Evolutionary conservation across 2,113 vertebrate genomes (phyloP).

Genomic region (Cebus imitator): DNA sequence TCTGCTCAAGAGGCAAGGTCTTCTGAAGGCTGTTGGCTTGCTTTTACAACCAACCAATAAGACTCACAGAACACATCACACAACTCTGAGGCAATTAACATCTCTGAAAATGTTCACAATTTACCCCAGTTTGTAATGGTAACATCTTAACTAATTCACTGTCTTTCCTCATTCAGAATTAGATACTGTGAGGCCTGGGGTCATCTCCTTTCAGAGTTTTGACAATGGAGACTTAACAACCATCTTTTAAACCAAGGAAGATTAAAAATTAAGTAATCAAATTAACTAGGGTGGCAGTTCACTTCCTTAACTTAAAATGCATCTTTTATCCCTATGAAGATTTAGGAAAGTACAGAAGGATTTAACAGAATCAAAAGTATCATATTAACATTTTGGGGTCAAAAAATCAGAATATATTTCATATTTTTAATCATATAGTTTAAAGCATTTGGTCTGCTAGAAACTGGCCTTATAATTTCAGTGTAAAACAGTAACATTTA

Average conservation of each 20-base stretch:
- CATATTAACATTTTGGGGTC: background rate
- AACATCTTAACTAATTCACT: slow-evolving; percentile 17
- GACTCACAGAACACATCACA: background rate
- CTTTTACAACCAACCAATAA: background rate
- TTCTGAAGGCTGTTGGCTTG: background rate
- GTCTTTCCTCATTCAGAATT: background rate
- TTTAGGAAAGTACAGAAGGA: background rate
- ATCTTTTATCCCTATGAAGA: background rate
- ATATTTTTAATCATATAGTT: background rate
- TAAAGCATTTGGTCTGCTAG: background rate
- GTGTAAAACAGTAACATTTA: background rate
- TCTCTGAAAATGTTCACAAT: background rate
- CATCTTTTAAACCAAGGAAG: background rate
- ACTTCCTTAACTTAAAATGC: slow-evolving; percentile 3
- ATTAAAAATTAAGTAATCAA: slow-evolving; percentile 25
- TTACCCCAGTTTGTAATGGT: background rate
- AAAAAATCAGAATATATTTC: background rate
- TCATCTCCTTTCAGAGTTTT: background rate
- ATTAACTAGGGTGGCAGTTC: background rate
- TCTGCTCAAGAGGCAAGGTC: background rate
- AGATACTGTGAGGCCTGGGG: background rate
- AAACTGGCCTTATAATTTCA: background rate
- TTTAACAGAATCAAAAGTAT: background rate
- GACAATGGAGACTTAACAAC: background rate
- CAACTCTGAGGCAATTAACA: background rate